Evolutionary conservation across 2,113 vertebrate genomes (phyloP).

Genomic region (Astur gentilis): DNA sequence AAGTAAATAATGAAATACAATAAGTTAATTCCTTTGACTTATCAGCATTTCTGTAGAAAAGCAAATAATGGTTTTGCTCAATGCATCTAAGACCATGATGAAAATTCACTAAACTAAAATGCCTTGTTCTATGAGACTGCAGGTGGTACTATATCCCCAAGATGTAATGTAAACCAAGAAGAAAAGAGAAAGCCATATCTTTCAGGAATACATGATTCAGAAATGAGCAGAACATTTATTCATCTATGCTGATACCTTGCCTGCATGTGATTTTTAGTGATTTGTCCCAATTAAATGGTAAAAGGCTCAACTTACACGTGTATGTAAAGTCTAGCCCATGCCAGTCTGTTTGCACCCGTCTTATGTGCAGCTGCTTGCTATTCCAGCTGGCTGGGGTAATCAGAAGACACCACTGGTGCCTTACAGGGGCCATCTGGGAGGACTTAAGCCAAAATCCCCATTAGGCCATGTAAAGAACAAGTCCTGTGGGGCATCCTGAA

Average conservation of each 20-base stretch:
- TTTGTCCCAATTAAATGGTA: neutral
- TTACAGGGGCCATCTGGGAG: neutral
- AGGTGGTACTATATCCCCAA: neutral
- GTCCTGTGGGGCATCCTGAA: neutral
- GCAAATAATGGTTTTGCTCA: neutral
- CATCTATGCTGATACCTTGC: neutral
- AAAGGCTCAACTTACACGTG: neutral
- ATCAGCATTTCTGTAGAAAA: neutral
- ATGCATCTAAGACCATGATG: neutral
- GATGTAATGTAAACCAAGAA: neutral
- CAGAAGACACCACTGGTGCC: neutral
- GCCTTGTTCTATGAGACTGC: neutral
- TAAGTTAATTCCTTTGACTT: neutral
- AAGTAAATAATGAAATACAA: neutral
- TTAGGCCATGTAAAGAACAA: neutral
- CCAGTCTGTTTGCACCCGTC: neutral
- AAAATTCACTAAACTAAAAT: neutral
- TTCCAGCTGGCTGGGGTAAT: neutral
- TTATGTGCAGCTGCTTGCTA: neutral
- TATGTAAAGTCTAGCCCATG: neutral
- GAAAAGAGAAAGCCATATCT: neutral
- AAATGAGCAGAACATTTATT: neutral
- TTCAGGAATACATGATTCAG: neutral
- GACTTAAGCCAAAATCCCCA: neutral
- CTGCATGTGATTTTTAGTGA: neutral